These are phyloP conservation scores for Acanthopagrus latus DNA, from an alignment of 2,797 vertebrate genomes.

Conservation along the genomic window DNA sequence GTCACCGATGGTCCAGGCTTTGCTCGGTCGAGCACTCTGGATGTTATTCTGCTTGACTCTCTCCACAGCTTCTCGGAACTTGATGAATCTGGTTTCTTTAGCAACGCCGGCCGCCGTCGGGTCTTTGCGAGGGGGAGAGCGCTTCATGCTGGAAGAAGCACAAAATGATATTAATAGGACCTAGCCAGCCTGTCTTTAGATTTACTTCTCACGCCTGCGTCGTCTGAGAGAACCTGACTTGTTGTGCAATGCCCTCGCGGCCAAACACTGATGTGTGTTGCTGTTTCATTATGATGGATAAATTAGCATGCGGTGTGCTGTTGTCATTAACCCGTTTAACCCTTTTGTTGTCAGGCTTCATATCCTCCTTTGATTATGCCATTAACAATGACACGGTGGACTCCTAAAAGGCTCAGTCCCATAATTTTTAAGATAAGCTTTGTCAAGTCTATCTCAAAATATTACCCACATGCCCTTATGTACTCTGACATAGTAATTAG, in stretches of 20 bases:
- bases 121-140: not conserved
- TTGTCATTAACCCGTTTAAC: constrained; percentile 29
- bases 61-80: constrained; percentile 31
- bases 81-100: not conserved
- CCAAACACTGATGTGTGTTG: constrained; percentile 11
- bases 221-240: not conserved
- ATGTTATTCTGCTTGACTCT: constrained; percentile 32
- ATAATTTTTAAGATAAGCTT: not conserved
- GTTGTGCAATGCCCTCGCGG: constrained; percentile 14
- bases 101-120: not conserved
- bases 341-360: not conserved
- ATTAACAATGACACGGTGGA: not conserved
- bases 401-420: not conserved
- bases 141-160: not conserved
- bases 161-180: not conserved
- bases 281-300: constrained; percentile 29
- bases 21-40: constrained; percentile 29
- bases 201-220: constrained; percentile 1
- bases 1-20: constrained; percentile 34
- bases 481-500: not conserved
- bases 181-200: not conserved
- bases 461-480: not conserved
- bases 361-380: not conserved
- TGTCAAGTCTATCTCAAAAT: not conserved
- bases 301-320: constrained; percentile 9